These are phyloP conservation scores for Epistrophe grossulariae DNA, from an alignment of 2,888 invertebrate genomes.

Conservation along the genomic window DNA sequence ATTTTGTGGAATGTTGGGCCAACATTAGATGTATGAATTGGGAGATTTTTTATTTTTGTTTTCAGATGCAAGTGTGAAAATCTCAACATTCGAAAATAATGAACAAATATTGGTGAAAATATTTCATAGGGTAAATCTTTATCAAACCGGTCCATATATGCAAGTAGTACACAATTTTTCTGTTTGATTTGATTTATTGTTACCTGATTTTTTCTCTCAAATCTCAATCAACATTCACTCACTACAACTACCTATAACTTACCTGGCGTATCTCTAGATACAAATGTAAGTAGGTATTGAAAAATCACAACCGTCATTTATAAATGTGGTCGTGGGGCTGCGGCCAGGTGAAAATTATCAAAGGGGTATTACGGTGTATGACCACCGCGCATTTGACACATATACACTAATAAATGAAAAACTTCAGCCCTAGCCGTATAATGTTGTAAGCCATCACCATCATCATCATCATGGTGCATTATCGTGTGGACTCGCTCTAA, in stretches of 20 bases:
- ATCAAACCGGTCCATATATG: background rate
- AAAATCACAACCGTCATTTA: conserved; percentile 14
- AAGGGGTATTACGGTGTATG: background rate
- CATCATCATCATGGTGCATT: background rate
- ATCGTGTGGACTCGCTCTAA: conserved; percentile 16
- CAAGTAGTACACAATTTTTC: background rate
- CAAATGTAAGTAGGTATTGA: background rate
- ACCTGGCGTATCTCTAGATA: background rate
- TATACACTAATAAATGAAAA: background rate
- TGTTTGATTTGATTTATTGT: conserved; percentile 3
- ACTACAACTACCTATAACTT: background rate
- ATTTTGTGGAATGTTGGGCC: too few relatives aligned
- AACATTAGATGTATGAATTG: too few relatives aligned
- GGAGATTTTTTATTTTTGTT: too few relatives aligned
- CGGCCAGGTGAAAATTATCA: background rate
- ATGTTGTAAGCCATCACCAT: conserved; percentile 12
- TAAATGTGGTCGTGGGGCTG: background rate
- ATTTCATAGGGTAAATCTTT: background rate
- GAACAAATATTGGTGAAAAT: background rate
- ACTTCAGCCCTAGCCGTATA: conserved; percentile 21
- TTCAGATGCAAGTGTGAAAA: background rate
- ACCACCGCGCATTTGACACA: conserved; percentile 6
- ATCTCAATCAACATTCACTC: background rate
- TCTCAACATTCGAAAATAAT: background rate
- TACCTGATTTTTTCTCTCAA: background rate